Evolutionary conservation across 2,797 vertebrate genomes (phyloP), one percentile per base, ranked within the genome.

Genomic region (Diglossa cyanea): DNA sequence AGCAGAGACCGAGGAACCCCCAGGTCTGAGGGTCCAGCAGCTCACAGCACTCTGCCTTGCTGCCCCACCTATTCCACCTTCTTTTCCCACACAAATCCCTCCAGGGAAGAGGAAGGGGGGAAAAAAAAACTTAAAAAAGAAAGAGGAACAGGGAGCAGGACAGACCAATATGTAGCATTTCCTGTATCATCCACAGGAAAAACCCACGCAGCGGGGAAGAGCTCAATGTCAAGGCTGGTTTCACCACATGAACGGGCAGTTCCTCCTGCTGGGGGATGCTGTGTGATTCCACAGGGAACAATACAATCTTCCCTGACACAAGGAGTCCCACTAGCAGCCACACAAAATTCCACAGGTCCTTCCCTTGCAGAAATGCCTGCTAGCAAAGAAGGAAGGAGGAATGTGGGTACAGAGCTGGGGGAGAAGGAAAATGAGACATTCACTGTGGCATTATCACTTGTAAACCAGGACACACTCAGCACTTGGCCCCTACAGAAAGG

Each of bases 111-210:
- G 20, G 31, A 50, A 74, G 4, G n/a, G 4, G n/a, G 7, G 35
- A 35, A 19, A 54, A 53, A n/a, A 40, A 40, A 40, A 40, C 23
- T 19, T 9, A 7, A 45, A 42, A 79, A 87, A 44, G 31, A 68
- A 72, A 66, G 24, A 74, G 47, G 62, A 84, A 61, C 37, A 66
- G n/a, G 12, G 54, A 86, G 47, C 61, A 67, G 61, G 26, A 33
- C 35, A 55, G 70, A 68, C 7, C 26, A 35, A 24, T 17, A 54
- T n/a, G 85, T 21, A 80, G 89, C 82, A 78, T 88, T 96, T 96
- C 95, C 95, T 90, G 78, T 54, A 75, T 83, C 82, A 70, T 66
- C 37, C 35, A 53, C 87, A 94, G 94, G 89, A 94, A 96, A 95
- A 96, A 39, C 78, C 92, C 92, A 93, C n/a, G 2, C 84, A 91